These are phyloP conservation scores for Aphelocoma californica DNA, from an alignment of 2,797 vertebrate species.

Conservation along the genomic window DNA sequence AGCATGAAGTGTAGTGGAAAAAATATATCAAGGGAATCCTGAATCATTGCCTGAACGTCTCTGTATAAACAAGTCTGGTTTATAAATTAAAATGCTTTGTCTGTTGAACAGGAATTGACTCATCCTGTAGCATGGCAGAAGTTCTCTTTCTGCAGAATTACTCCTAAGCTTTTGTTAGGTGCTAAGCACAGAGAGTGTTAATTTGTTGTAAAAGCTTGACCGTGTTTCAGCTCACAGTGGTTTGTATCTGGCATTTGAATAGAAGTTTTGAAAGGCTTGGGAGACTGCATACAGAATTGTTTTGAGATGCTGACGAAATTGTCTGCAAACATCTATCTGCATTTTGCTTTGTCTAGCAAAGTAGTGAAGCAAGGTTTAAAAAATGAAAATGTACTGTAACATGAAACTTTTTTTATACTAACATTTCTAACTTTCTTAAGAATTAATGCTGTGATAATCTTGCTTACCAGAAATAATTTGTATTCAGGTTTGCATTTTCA, in stretches of 20 bases:
- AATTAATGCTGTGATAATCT: neutral
- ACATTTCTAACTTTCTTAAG: neutral
- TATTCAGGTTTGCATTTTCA: neutral
- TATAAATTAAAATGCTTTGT: neutral
- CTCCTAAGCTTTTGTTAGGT: neutral
- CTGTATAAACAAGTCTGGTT: neutral
- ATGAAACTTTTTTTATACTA: neutral
- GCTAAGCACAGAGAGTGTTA: neutral
- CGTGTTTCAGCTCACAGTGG: neutral
- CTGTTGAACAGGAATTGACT: neutral
- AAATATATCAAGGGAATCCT: neutral
- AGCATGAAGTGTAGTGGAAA: neutral
- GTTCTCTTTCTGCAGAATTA: neutral
- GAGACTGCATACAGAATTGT: neutral
- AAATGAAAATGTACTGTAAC: neutral
- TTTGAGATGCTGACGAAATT: neutral
- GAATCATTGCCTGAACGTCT: neutral
- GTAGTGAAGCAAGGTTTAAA: neutral
- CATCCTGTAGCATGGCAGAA: neutral
- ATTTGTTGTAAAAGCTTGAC: neutral
- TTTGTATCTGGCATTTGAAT: neutral
- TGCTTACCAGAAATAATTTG: neutral
- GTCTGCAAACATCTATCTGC: neutral
- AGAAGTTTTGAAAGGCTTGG: neutral
- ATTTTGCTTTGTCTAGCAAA: neutral